Conservation (phyloP, 1,140 invertebrate genomes). For the Holcopasites calliopsidis region DNA sequence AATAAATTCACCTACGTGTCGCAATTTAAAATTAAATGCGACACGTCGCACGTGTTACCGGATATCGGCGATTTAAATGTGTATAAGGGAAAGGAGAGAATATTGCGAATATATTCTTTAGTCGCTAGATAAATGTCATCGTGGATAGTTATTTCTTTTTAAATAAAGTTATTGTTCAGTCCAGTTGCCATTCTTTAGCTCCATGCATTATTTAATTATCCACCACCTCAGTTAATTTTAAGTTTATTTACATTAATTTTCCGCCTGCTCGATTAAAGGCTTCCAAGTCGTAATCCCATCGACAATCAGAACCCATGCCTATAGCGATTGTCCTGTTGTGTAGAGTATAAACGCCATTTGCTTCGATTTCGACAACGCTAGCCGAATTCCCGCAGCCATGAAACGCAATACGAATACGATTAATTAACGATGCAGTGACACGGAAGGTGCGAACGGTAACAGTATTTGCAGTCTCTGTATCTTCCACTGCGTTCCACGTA, state of each 20-base stretch:
- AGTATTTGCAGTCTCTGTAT: not conserved
- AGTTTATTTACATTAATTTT: constrained; percentile 33
- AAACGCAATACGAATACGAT: constrained; percentile 43
- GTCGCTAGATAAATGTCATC: no score
- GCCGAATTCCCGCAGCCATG: constrained; percentile 14
- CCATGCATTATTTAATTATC: not conserved
- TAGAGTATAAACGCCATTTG: not conserved
- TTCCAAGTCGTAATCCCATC: no score
- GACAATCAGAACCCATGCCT: no score
- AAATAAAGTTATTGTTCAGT: not conserved
- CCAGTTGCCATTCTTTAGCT: no score
- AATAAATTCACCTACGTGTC: not conserved
- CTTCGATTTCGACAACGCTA: not conserved
- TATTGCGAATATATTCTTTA: not conserved
- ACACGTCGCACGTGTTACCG: not conserved
- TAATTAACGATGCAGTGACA: constrained; percentile 42
- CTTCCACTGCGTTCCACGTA: not conserved
- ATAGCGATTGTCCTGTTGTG: not conserved
- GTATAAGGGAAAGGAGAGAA: no score
- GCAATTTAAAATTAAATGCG: not conserved
- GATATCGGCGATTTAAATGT: not conserved
- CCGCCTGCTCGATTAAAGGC: not conserved
- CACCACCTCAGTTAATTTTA: not conserved
- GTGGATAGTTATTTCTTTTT: no score
- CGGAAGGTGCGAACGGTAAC: not conserved